Percentiles rank a stretch among this genome's conserved stretches.
phyloP scores from a whole-genome alignment of 2,113 vertebrate genomes.

The Ptyas mucosa region DNA sequence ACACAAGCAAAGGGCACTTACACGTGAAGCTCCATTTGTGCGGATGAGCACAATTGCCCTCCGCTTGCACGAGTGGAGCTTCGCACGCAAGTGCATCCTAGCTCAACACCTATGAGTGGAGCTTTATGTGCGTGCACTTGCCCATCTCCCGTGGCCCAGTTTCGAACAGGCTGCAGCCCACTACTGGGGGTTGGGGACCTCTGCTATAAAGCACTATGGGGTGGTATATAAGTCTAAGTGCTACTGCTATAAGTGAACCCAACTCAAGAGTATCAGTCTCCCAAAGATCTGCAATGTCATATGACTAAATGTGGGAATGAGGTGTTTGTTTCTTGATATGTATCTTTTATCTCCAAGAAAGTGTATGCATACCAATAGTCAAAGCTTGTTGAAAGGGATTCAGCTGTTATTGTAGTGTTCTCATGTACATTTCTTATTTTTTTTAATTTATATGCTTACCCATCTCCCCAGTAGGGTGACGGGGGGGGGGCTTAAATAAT shows the following conservation, averaged over 20 bases:
- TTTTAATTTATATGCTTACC: not conserved
- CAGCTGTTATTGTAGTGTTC: conserved; percentile 12
- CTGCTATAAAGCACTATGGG: not conserved
- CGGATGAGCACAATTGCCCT: not conserved
- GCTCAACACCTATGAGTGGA: not conserved
- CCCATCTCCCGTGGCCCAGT: not conserved
- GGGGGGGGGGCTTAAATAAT: not conserved
- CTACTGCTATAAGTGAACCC: not conserved
- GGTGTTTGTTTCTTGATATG: not conserved
- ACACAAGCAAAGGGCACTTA: not conserved
- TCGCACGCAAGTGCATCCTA: not conserved
- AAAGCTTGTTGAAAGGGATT: conserved; percentile 33
- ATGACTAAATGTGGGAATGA: not conserved
- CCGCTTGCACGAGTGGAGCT: not conserved
- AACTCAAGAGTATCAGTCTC: not conserved
- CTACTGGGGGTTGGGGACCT: not conserved
- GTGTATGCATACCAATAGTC: conserved; percentile 31
- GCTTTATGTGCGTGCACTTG: not conserved
- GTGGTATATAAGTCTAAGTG: not conserved
- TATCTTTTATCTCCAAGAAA: conserved; percentile 30
- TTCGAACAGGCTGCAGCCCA: not conserved
- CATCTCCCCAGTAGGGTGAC: not conserved
- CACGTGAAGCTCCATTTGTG: not conserved
- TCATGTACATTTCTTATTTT: not conserved
- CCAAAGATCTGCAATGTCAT: not conserved